These are phyloP conservation scores for Aethina tumida DNA, from an alignment of 1,140 invertebrate genomes.

Conservation along the genomic window DNA sequence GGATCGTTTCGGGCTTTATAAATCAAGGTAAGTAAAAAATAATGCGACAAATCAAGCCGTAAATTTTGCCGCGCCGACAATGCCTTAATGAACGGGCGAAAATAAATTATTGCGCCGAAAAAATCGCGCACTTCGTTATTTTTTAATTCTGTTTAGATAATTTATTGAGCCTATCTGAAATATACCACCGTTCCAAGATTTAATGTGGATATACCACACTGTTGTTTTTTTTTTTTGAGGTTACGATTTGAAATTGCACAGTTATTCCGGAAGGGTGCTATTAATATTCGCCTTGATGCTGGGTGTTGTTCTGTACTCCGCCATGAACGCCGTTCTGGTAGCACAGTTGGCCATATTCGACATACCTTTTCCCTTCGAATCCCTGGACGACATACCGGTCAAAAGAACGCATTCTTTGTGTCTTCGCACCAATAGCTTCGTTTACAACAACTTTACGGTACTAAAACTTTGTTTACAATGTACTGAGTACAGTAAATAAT, in stretches of 20 bases:
- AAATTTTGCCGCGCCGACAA: no score
- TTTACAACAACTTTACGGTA: slow-evolving; percentile 31
- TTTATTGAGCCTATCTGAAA: background rate
- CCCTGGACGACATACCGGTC: slow-evolving; percentile 18
- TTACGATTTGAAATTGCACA: slow-evolving; percentile 22
- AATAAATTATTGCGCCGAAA: slow-evolving; percentile 1
- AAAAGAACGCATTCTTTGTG: slow-evolving; percentile 24
- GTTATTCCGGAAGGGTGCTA: slow-evolving; percentile 22
- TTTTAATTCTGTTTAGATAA: background rate
- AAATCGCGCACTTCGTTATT: slow-evolving; percentile 6
- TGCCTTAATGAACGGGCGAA: no score
- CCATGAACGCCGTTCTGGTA: slow-evolving; percentile 29
- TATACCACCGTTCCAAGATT: background rate
- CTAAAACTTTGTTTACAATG: no score
- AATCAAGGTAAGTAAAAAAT: slow-evolving; percentile 31
- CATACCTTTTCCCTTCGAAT: slow-evolving; percentile 19
- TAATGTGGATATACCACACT: background rate
- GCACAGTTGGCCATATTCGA: slow-evolving; percentile 24
- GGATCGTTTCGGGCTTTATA: slow-evolving; percentile 24
- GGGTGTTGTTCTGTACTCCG: slow-evolving; percentile 23
- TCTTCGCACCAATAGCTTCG: slow-evolving; percentile 28
- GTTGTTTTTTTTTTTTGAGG: slow-evolving; percentile 14
- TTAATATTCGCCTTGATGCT: slow-evolving; percentile 23
- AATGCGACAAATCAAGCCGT: no score
- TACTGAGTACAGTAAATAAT: slow-evolving; percentile 18